Base-by-base conservation (phyloP, 2,797 vertebrate species). In the Champsocephalus gunnari region DNA sequence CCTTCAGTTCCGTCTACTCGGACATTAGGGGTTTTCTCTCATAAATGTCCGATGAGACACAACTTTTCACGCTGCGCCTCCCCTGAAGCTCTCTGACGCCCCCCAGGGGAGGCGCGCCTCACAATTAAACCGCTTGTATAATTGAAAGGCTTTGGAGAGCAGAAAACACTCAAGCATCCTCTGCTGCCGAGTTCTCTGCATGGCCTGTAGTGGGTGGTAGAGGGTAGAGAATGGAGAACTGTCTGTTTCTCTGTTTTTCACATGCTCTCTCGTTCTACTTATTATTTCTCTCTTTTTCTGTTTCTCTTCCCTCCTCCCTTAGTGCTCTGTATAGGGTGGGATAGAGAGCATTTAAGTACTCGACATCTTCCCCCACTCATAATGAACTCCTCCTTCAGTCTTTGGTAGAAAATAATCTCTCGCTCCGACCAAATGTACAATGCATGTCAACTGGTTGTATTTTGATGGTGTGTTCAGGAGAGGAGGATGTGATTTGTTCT, bases 141-240 rank as follows among this genome's bases (percentile, higher is more conserved):
- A 19, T 48, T 38, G 66, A 14, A 32, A 73, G 21, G 1, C 6
- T 16, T 24, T 21, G 38, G 12, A 43, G 28, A 55, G 10, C 4
- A 28, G 28, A 28, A 28, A 28, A 1, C 9, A 32, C 50, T 49
- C 21, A 10, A 3, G 53, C 1, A 50, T 1, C 16, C 17, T 17
- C 2, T 34, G 16, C 12, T 50, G 32, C n/a, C 47, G 45, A 45
- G 11, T 34, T 21, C 19, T 61, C 28, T 50, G 38, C 16, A 32
- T 58, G 63, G 28, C 71, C 80, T 66, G 19, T 62, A 80, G 80
- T 58, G 66, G 75, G 69, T 5, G 58, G 6, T 56, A 55, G 47
- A 85, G 67, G 69, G 77, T 64, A 45, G 51, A 0, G 12, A 6
- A 74, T 76, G 11, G 54, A 48, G 19, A 7, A 10, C 32, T 54